These are phyloP conservation scores for Vannuccia rotundouncinata DNA, from an alignment of 2,888 invertebrate genomes.

Conservation along the genomic window DNA sequence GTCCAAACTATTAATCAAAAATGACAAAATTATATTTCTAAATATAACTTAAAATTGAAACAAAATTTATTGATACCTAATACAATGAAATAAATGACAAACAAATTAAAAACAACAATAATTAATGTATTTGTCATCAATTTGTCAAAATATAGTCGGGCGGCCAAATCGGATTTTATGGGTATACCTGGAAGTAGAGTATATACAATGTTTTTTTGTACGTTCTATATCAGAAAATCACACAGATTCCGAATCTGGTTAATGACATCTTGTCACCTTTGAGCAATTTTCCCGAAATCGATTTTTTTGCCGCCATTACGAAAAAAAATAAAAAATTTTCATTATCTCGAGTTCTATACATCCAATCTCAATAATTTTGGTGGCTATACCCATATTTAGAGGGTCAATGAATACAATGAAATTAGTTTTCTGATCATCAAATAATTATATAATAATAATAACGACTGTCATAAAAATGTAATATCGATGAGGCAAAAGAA, in stretches of 20 bases:
- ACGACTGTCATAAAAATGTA: background rate
- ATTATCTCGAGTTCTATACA: background rate
- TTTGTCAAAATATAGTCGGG: background rate
- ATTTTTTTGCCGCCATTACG: background rate
- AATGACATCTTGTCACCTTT: background rate
- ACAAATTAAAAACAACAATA: too few relatives aligned
- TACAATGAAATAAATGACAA: too few relatives aligned
- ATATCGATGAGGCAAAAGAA: too few relatives aligned
- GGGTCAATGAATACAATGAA: background rate
- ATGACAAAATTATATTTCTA: too few relatives aligned
- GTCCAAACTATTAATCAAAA: too few relatives aligned
- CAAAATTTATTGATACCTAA: too few relatives aligned
- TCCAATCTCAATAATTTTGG: background rate
- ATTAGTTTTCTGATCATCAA: background rate
- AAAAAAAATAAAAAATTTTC: background rate
- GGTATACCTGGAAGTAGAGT: background rate
- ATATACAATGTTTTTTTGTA: background rate
- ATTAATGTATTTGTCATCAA: too few relatives aligned
- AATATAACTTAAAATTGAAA: too few relatives aligned
- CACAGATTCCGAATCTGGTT: background rate
- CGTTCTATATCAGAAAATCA: background rate
- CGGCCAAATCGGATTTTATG: background rate
- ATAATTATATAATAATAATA: background rate
- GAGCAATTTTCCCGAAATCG: background rate
- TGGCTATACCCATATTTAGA: background rate